phyloP scores from a whole-genome alignment of 2,888 invertebrate genomes.

The Beris morrisii region DNA sequence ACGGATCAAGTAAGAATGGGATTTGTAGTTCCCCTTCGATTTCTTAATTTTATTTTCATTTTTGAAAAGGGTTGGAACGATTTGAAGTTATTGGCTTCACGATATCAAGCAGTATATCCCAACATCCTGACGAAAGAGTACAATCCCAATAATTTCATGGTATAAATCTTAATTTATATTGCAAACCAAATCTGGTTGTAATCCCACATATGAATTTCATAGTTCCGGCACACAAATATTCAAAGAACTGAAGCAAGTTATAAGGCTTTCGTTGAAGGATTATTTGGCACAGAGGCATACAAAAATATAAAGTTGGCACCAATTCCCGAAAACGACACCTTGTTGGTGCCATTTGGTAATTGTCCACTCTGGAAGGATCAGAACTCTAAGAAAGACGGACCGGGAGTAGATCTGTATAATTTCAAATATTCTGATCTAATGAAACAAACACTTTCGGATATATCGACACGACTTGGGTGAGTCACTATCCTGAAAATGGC shows the following conservation, averaged over 20 bases:
- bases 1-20: slow-evolving; percentile 54
- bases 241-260: slow-evolving; percentile 65
- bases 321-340: slow-evolving; percentile 52
- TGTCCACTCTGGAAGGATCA: slow-evolving; percentile 64
- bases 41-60: background rate
- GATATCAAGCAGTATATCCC: slow-evolving; percentile 67
- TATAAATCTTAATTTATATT: slow-evolving; percentile 46
- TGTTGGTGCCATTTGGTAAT: slow-evolving; percentile 63
- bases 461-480: slow-evolving; percentile 60
- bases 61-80: slow-evolving; percentile 62
- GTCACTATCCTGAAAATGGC: background rate
- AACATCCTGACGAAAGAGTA: slow-evolving; percentile 61
- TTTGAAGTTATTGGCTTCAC: slow-evolving; percentile 66
- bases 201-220: slow-evolving; percentile 43
- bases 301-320: slow-evolving; percentile 42
- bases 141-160: slow-evolving; percentile 61
- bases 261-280: slow-evolving; percentile 64
- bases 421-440: slow-evolving; percentile 45
- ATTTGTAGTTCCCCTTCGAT: background rate
- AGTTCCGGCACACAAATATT: slow-evolving; percentile 66
- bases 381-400: slow-evolving; percentile 57
- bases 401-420: slow-evolving; percentile 50
- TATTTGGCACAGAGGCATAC: slow-evolving; percentile 54
- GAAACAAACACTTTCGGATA: slow-evolving; percentile 56
- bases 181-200: background rate